Percentiles rank a stretch among this genome's conserved stretches.
phyloP scores from a whole-genome alignment of 2,797 vertebrate genomes.

The Momotus momota region DNA sequence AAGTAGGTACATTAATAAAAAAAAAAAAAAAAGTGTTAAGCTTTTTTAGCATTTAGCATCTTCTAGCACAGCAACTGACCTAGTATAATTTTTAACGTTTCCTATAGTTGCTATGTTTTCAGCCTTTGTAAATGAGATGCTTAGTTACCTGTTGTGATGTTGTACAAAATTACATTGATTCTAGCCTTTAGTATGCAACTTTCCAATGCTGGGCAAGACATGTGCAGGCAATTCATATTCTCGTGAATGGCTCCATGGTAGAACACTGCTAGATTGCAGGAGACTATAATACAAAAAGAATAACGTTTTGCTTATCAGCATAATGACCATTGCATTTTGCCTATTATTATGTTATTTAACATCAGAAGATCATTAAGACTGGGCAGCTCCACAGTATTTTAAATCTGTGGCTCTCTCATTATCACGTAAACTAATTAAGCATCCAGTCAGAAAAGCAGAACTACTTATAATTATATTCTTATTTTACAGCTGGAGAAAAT shows the following conservation, averaged over 20 bases:
- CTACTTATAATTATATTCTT: background rate
- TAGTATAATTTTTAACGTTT: background rate
- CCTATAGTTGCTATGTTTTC: background rate
- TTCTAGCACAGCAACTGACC: background rate
- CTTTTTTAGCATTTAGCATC: background rate
- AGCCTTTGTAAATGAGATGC: background rate
- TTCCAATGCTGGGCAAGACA: constrained; percentile 89
- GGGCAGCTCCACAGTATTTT: background rate
- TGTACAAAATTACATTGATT: constrained; percentile 87
- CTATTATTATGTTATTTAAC: background rate
- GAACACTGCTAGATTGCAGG: constrained; percentile 95
- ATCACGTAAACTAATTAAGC: background rate
- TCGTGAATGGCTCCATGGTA: constrained; percentile 83
- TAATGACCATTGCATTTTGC: background rate
- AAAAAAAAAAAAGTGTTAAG: background rate
- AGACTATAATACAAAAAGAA: constrained; percentile 78
- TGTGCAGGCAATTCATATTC: constrained; percentile 88
- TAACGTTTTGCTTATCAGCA: background rate
- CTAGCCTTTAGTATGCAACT: constrained; percentile 88
- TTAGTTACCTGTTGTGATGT: constrained; percentile 88
- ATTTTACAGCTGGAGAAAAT: background rate
- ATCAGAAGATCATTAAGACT: background rate
- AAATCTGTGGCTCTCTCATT: background rate
- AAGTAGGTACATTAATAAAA: background rate
- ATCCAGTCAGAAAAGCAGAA: background rate